Conservation (phyloP, 1,140 invertebrate species). For the Teleogryllus occipitalis region DNA sequence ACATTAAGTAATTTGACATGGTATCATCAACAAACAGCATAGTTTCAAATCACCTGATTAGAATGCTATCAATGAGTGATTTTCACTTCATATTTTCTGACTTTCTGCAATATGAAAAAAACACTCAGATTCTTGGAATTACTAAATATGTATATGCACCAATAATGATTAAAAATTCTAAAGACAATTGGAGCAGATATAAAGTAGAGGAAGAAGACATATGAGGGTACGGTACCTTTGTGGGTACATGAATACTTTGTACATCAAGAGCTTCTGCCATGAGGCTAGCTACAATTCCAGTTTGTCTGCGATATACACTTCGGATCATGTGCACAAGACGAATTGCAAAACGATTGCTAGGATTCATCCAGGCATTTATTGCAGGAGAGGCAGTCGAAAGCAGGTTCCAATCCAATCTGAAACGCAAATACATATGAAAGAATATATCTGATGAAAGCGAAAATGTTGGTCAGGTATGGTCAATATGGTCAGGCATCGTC, state of each 20-base stretch:
- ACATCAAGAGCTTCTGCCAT: slow-evolving; percentile 90
- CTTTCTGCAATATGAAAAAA: no score
- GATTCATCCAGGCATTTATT: slow-evolving; percentile 96
- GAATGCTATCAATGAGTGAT: no score
- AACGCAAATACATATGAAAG: slow-evolving; percentile 22
- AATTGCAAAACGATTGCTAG: slow-evolving; percentile 78
- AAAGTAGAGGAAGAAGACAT: neutral
- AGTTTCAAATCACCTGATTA: no score
- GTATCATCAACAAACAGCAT: no score
- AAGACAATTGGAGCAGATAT: neutral
- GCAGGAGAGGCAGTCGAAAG: slow-evolving; percentile 91
- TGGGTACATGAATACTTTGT: slow-evolving; percentile 71
- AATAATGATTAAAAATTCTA: neutral
- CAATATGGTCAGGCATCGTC: no score
- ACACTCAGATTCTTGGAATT: neutral
- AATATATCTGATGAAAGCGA: neutral
- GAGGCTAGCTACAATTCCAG: slow-evolving; percentile 83
- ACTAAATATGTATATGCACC: neutral
- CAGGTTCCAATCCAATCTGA: slow-evolving; percentile 89
- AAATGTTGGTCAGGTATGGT: neutral
- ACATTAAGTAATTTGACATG: no score
- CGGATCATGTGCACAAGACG: slow-evolving; percentile 69
- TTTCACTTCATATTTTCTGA: no score
- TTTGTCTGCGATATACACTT: slow-evolving; percentile 64
- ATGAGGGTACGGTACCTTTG: slow-evolving; percentile 51